These are phyloP conservation scores for Malachius bipustulatus DNA, from an alignment of 2,888 invertebrate genomes.

Conservation along the genomic window DNA sequence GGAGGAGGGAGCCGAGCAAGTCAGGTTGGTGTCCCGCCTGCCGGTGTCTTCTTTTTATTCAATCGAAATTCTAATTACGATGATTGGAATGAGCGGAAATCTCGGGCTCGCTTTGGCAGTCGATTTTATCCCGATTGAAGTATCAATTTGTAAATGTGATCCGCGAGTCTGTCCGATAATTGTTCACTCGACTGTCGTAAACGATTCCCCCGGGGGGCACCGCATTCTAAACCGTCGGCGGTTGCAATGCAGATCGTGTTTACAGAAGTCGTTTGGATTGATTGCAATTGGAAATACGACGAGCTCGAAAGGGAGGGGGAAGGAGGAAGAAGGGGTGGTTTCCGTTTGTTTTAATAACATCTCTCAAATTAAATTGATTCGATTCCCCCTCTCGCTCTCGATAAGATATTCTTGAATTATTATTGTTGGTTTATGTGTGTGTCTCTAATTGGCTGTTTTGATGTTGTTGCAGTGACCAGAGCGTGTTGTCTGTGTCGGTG, in stretches of 20 bases:
- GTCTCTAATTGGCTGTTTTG: slow-evolving; percentile 8
- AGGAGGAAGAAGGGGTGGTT: not conserved
- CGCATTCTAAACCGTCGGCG: slow-evolving; percentile 25
- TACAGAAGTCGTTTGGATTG: slow-evolving; percentile 24
- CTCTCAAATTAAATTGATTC: not conserved
- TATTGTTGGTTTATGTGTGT: not conserved
- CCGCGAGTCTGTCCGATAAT: slow-evolving; percentile 9
- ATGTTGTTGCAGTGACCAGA: slow-evolving; percentile 32
- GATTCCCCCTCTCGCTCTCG: too few species aligned
- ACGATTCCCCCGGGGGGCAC: slow-evolving; percentile 4
- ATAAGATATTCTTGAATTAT: too few species aligned
- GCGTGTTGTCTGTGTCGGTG: slow-evolving; percentile 29
- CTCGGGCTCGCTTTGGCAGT: too few species aligned
- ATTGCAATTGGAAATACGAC: slow-evolving; percentile 18
- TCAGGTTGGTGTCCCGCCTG: too few species aligned
- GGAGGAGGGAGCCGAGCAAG: slow-evolving; percentile 24
- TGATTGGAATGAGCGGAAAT: too few species aligned
- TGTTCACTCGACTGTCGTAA: not conserved
- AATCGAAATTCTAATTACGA: too few species aligned
- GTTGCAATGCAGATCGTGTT: slow-evolving; percentile 37
- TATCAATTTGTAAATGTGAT: slow-evolving; percentile 7
- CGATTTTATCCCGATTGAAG: not conserved
- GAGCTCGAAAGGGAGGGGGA: slow-evolving; percentile 4
- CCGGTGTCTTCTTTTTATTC: too few species aligned
- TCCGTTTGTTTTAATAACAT: not conserved